Evolutionary conservation across 92 coral and sea anemone genomes (phyloP).

Genomic region (Epizoanthus rinbou): DNA sequence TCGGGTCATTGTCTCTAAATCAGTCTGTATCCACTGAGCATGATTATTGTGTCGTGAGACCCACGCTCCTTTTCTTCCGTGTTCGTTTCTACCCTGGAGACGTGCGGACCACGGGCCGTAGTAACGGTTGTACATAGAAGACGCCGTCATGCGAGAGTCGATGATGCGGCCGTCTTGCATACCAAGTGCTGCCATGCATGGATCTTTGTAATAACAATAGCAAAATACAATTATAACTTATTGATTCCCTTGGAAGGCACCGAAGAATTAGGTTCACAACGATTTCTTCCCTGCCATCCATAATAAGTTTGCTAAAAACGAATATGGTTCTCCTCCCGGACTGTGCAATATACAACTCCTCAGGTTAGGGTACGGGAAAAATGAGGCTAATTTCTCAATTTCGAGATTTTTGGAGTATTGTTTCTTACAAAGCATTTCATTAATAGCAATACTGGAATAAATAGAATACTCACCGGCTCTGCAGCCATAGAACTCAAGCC

Average conservation of each 20-base stretch:
- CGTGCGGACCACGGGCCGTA: slow-evolving; percentile 74
- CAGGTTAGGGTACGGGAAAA: too few relatives aligned
- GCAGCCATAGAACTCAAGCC: slow-evolving; percentile 64
- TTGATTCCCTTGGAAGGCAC: too few relatives aligned
- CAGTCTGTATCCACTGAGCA: slow-evolving; percentile 66
- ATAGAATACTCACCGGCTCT: slow-evolving; percentile 47
- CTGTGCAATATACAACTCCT: too few relatives aligned
- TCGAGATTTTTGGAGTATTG: too few relatives aligned
- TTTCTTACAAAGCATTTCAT: too few relatives aligned
- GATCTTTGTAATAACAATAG: slow-evolving; percentile 37
- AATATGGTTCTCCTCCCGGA: too few relatives aligned
- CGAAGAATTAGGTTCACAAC: too few relatives aligned
- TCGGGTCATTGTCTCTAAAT: slow-evolving; percentile 59
- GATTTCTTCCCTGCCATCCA: too few relatives aligned
- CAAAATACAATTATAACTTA: too few relatives aligned
- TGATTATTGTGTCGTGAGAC: slow-evolving; percentile 42
- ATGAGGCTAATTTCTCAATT: too few relatives aligned
- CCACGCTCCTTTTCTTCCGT: slow-evolving; percentile 61
- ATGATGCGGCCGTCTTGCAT: slow-evolving; percentile 67
- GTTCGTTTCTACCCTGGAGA: slow-evolving; percentile 57
- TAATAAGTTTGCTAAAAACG: too few relatives aligned
- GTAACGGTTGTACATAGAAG: slow-evolving; percentile 54
- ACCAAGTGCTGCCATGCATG: slow-evolving; percentile 63
- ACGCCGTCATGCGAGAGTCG: slow-evolving; percentile 56
- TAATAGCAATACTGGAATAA: too few relatives aligned